Evolutionary conservation across 2,888 invertebrate species (phyloP).

Genomic region (Synanthedon myopaeformis): DNA sequence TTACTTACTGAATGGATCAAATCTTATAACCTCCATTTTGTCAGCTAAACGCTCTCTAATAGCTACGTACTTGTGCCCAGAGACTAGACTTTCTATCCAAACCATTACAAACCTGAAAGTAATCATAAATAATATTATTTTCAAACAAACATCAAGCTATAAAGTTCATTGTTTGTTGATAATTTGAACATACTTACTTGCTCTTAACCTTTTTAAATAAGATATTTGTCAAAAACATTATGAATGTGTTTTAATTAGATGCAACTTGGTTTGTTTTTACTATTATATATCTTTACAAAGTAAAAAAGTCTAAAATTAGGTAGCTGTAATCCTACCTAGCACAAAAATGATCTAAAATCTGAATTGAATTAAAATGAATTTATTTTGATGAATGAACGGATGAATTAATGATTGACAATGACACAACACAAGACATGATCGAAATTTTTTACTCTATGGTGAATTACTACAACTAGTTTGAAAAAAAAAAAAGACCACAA

Average conservation of each 20-base stretch:
- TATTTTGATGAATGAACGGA: no score
- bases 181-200: conserved; percentile 73
- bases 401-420: no score
- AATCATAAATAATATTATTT: neutral
- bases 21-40: conserved; percentile 79
- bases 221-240: conserved; percentile 78
- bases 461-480: no score
- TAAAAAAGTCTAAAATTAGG: no score
- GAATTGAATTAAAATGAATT: no score
- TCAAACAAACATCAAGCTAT: conserved; percentile 1
- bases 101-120: conserved; percentile 81
- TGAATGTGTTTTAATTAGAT: conserved; percentile 1
- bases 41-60: conserved; percentile 81
- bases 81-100: conserved; percentile 81
- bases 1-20: conserved; percentile 84
- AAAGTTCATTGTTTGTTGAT: neutral
- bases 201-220: conserved; percentile 79
- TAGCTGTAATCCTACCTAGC: no score
- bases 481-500: no score
- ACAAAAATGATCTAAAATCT: no score
- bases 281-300: no score
- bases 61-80: conserved; percentile 76
- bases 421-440: no score
- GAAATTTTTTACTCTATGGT: no score
- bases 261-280: no score